These are phyloP conservation scores for Bedellia somnulentella DNA, from an alignment of 2,888 invertebrate genomes.

Conservation along the genomic window DNA sequence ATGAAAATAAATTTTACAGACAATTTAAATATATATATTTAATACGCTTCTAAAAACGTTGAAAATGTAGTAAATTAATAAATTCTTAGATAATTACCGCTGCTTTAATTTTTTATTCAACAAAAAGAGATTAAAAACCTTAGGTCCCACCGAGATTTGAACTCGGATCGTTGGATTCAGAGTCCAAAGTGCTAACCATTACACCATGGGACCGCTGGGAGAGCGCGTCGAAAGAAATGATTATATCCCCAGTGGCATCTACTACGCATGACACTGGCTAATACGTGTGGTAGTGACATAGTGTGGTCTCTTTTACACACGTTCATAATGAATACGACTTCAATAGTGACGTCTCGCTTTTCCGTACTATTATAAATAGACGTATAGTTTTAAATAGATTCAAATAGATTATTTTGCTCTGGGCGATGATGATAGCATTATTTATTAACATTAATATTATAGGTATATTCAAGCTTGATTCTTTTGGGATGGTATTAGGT, in stretches of 20 bases:
- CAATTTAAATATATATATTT: too few relatives aligned
- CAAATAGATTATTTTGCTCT: slow-evolving; percentile 5
- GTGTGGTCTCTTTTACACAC: slow-evolving; percentile 9
- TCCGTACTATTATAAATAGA: slow-evolving; percentile 3
- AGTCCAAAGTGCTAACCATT: slow-evolving; percentile 65
- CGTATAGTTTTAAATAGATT: too few relatives aligned
- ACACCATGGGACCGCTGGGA: slow-evolving; percentile 47
- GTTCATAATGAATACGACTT: slow-evolving; percentile 3
- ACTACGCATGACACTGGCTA: slow-evolving; percentile 22
- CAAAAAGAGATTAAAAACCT: background rate
- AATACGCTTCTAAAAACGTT: too few relatives aligned
- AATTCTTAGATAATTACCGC: too few relatives aligned
- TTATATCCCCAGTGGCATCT: slow-evolving; percentile 8
- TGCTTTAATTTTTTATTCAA: too few relatives aligned
- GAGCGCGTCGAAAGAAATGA: slow-evolving; percentile 13
- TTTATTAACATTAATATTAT: too few relatives aligned
- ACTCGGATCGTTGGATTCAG: slow-evolving; percentile 62
- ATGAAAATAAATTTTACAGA: too few relatives aligned
- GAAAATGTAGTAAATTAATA: too few relatives aligned
- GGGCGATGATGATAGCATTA: too few relatives aligned
- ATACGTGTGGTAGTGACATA: slow-evolving; percentile 3
- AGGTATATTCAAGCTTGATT: too few relatives aligned
- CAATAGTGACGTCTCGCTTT: background rate
- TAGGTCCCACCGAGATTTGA: slow-evolving; percentile 59
- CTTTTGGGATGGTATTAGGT: too few relatives aligned